phyloP scores from a whole-genome alignment of 2,113 vertebrate genomes.

The Nothocercus nigrocapillus region DNA sequence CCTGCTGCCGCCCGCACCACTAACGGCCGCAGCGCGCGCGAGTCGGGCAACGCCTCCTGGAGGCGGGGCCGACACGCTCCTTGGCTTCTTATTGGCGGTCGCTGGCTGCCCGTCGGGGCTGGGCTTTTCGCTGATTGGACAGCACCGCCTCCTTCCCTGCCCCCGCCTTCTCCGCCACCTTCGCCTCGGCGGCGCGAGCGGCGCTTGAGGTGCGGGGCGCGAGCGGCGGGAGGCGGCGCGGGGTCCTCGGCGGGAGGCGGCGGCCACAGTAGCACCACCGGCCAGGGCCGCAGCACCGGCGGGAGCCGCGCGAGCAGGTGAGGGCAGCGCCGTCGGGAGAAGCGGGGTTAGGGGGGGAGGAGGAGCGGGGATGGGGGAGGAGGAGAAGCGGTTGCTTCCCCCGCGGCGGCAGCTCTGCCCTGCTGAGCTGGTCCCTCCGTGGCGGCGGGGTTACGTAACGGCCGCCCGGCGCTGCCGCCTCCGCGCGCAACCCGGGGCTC shows the following conservation, averaged over 20 bases:
- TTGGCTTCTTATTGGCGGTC: fast-evolving
- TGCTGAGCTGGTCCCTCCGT: background rate
- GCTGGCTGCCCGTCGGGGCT: fast-evolving
- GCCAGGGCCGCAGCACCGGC: too few species aligned
- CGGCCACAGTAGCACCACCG: too few species aligned
- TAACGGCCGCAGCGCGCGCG: too few species aligned
- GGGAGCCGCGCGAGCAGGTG: background rate
- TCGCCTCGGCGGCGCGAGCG: background rate
- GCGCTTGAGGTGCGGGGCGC: background rate
- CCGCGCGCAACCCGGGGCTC: too few species aligned
- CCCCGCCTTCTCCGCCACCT: background rate
- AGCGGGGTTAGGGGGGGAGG: too few species aligned
- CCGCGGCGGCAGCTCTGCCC: background rate
- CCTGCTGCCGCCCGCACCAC: background rate
- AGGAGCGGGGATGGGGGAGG: too few species aligned
- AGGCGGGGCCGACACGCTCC: fast-evolving
- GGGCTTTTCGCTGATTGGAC: background rate
- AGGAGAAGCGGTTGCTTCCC: too few species aligned
- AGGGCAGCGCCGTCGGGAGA: background rate
- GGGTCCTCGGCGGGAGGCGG: background rate
- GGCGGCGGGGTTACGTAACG: background rate
- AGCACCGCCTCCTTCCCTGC: fast-evolving
- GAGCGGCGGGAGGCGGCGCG: background rate
- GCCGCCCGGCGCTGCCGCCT: background rate
- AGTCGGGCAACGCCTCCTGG: background rate